Conservation (phyloP, 1,140 invertebrate species). For the Drosophila burlai region DNA sequence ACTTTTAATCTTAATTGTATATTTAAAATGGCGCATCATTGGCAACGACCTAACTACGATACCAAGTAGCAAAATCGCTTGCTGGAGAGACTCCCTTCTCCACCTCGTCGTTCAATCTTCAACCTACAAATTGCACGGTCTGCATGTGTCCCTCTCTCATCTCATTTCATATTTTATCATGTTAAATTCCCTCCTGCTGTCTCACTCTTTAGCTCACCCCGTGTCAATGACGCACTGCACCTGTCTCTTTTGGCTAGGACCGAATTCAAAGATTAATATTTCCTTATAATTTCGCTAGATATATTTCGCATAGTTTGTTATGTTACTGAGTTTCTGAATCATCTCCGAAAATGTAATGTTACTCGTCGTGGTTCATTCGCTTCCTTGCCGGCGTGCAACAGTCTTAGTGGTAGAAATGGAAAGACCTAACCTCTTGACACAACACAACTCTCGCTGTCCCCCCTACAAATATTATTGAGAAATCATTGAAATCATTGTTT, state of each 20-base stretch:
- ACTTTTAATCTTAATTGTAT: constrained; percentile 70
- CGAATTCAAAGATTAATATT: constrained; percentile 36
- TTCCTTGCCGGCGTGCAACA: constrained; percentile 24
- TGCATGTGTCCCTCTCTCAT: constrained; percentile 51
- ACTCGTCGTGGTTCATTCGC: constrained; percentile 11
- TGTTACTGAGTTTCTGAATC: constrained; percentile 25
- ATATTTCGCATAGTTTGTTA: constrained; percentile 36
- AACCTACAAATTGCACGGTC: constrained; percentile 81
- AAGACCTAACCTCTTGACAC: constrained; percentile 54
- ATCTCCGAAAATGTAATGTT: constrained; percentile 36
- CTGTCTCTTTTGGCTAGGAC: constrained; percentile 33
- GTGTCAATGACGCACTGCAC: constrained; percentile 42
- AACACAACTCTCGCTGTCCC: constrained; percentile 51
- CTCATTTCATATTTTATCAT: constrained; percentile 1
- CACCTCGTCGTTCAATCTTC: constrained; percentile 44
- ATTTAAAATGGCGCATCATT: constrained; percentile 81
- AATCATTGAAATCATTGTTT: constrained; percentile 82
- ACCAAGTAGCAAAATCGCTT: constrained; percentile 42
- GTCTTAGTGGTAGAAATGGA: constrained; percentile 46
- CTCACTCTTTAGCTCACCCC: constrained; percentile 42
- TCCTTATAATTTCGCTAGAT: constrained; percentile 48
- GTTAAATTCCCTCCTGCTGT: constrained; percentile 2
- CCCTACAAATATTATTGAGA: constrained; percentile 80
- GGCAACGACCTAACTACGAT: constrained; percentile 65
- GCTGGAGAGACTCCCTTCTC: constrained; percentile 18